A percentile compares a stretch with the other conserved stretches of the same genome.
These are phyloP conservation scores for Cotesia vestalis DNA, from an alignment of 1,140 invertebrate species.

Conservation along the genomic window DNA sequence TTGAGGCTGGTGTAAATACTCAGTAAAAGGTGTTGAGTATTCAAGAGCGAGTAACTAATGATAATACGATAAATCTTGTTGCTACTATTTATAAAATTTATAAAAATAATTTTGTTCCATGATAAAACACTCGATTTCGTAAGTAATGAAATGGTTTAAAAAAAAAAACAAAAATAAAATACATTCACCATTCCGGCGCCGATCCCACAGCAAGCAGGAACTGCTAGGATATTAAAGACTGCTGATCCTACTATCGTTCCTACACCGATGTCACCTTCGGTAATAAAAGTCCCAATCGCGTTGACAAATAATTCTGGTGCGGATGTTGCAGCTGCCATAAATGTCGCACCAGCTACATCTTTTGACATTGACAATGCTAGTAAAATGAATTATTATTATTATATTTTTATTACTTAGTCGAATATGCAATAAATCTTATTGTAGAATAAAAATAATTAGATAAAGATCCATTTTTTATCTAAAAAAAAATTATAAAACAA, in stretches of 20 bases:
- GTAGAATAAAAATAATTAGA: no score
- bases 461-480: no score
- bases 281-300: slow-evolving; percentile 69
- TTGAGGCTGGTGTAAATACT: background rate
- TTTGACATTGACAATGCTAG: slow-evolving; percentile 59
- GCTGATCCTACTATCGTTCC: slow-evolving; percentile 77
- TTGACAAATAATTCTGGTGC: slow-evolving; percentile 72
- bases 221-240: slow-evolving; percentile 76
- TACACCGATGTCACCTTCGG: slow-evolving; percentile 70
- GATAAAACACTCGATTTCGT: background rate
- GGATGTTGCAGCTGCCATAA: slow-evolving; percentile 74
- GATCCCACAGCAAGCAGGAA: slow-evolving; percentile 73
- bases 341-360: slow-evolving; percentile 73
- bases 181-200: slow-evolving; percentile 66
- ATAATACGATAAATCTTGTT: background rate
- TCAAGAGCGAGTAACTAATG: background rate
- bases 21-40: background rate
- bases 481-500: no score
- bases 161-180: background rate
- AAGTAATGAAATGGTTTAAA: background rate
- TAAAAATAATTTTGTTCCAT: no score
- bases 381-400: slow-evolving; percentile 3
- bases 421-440: background rate
- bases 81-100: no score
- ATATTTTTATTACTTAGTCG: background rate